These are phyloP conservation scores for Rutpela maculata DNA, from an alignment of 2,888 invertebrate species.

Conservation along the genomic window DNA sequence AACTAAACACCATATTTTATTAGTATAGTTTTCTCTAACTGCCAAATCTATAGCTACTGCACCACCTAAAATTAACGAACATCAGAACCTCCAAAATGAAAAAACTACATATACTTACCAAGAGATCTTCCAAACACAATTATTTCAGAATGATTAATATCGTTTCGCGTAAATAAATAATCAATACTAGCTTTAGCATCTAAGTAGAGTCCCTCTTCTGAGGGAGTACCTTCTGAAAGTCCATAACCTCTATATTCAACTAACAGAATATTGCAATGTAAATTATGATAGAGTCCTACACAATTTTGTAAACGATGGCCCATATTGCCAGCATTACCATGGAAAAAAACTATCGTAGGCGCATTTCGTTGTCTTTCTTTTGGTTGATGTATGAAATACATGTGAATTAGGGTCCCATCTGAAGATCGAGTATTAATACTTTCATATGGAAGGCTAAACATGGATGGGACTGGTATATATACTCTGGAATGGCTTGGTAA, in stretches of 20 bases:
- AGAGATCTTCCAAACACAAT: conserved; percentile 93
- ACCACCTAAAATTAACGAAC: conserved; percentile 79
- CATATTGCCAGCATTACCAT: conserved; percentile 98
- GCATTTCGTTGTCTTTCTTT: conserved; percentile 80
- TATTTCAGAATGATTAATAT: conserved; percentile 90
- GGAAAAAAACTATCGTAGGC: conserved; percentile 92
- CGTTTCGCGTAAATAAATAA: conserved; percentile 86
- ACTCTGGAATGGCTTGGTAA: conserved; percentile 91
- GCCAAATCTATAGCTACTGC: conserved; percentile 94
- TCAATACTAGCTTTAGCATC: conserved; percentile 93
- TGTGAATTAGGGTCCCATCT: conserved; percentile 87
- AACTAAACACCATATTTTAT: conserved; percentile 89
- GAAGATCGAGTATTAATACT: conserved; percentile 84
- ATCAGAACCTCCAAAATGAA: background rate
- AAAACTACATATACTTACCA: conserved; percentile 72
- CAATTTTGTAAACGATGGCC: conserved; percentile 89
- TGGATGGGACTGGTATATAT: conserved; percentile 91
- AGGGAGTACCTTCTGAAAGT: conserved; percentile 90
- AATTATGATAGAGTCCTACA: conserved; percentile 87
- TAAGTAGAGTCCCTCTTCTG: conserved; percentile 89
- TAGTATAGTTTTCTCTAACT: conserved; percentile 83
- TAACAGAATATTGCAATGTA: conserved; percentile 91
- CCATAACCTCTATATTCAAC: conserved; percentile 98
- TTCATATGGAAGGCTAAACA: conserved; percentile 91
- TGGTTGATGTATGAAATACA: conserved; percentile 87